These are phyloP conservation scores for Stigmatopora argus DNA, from an alignment of 2,113 vertebrate species.

Conservation along the genomic window DNA sequence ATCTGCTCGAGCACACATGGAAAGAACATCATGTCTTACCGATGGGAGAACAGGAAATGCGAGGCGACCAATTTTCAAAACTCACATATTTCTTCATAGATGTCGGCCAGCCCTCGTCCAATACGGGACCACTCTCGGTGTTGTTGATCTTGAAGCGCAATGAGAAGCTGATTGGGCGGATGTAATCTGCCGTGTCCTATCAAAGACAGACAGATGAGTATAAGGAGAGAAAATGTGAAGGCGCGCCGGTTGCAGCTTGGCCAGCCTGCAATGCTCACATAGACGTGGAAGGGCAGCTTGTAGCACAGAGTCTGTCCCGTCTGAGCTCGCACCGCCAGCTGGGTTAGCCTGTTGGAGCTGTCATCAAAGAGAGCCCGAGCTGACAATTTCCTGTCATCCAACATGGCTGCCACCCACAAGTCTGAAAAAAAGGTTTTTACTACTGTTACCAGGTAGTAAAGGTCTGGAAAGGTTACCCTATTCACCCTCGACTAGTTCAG, in stretches of 20 bases:
- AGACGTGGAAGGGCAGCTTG: constrained; percentile 80
- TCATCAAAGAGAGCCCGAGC: constrained; percentile 81
- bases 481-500: not conserved
- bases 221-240: not conserved
- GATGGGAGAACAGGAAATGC: not conserved
- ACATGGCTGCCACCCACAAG: constrained; percentile 69
- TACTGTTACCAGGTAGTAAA: not conserved
- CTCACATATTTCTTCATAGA: constrained; percentile 78
- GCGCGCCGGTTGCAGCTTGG: not conserved
- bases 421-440: constrained; percentile 55
- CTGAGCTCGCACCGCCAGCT: constrained; percentile 53
- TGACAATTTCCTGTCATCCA: constrained; percentile 80
- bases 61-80: not conserved
- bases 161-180: constrained; percentile 81
- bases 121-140: constrained; percentile 74
- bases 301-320: constrained; percentile 73
- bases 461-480: constrained; percentile 8
- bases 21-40: not conserved
- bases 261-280: constrained; percentile 68
- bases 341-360: constrained; percentile 73
- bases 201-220: constrained; percentile 1
- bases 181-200: constrained; percentile 89
- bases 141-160: constrained; percentile 79
- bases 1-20: constrained; percentile 67
- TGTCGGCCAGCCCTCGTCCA: constrained; percentile 81